Evolutionary conservation across 2,888 invertebrate genomes (phyloP), one percentile per base, ranked within the genome.

Genomic region (Pardosa pseudoannulata): DNA sequence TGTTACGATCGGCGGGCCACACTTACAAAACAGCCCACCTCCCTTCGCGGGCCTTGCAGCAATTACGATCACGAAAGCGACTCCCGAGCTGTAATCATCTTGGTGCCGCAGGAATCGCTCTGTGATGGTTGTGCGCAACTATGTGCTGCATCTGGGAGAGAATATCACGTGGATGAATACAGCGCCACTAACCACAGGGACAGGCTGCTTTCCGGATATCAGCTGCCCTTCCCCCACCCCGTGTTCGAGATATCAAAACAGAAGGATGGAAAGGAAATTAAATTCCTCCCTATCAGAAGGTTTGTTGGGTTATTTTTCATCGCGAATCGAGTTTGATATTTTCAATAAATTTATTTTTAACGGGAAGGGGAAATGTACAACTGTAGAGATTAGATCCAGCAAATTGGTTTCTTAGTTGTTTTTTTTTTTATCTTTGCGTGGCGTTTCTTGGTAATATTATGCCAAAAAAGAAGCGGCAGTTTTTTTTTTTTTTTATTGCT

Each of bases 11-110:
- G 71, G 76, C 65, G 70, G 72, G 41, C 83, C 70, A 62, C 71
- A 64, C 71, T 73, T 65, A 78, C 83, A 71, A 78, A 83, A 85
- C 72, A 76, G 76, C 85, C 72, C 78, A 67, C 78, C 73, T 67
- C 85, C 68, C 67, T 70, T 74, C 73, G 74, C 39, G 68, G 71
- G 39, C 56, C 82, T 73, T 36, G 76, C 76, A 39, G 85, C 85
- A 85, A 85, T 85, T 85, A 85, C 41, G 73, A 73, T 50, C 73
- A 83, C 82, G 76, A 76, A 83, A 64, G 62, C 50, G 19, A 46
- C 65, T 23, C 56, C 62, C 70, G 62, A 56, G 73, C 78, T 85
- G 73, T 85, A 85, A 85, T 85, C 85, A 9, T 46, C 46, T 85
- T 68, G 78, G 46, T 68, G 78, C 85, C 78, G 85, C 79, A 68